phyloP scores from a whole-genome alignment of 2,113 vertebrate genomes.

The Apus apus region DNA sequence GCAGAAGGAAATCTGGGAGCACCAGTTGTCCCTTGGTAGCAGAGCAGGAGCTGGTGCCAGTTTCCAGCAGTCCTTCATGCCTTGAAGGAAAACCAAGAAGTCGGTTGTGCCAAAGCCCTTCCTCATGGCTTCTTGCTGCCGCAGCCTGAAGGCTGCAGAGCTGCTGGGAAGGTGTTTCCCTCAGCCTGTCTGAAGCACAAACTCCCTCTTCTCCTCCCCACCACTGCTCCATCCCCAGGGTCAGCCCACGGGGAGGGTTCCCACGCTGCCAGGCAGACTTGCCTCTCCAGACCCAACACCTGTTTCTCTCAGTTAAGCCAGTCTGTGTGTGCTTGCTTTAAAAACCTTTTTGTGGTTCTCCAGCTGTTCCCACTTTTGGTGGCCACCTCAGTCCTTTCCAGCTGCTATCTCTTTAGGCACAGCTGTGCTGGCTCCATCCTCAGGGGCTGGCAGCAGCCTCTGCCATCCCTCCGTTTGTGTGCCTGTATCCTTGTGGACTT shows the following conservation, averaged over 20 bases:
- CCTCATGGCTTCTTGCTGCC: not conserved
- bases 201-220: not conserved
- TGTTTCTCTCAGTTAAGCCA: not conserved
- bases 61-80: not conserved
- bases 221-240: not conserved
- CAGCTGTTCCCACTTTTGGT: slow-evolving; percentile 2
- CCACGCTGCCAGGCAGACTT: fast-evolving
- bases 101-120: not conserved
- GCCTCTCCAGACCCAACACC: not conserved
- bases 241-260: not conserved
- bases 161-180: not conserved
- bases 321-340: not conserved
- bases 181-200: fast-evolving
- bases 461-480: not conserved
- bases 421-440: not conserved
- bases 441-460: not conserved
- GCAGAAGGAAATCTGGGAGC: not conserved
- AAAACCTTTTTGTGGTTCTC: not conserved
- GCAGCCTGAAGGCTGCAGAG: not conserved
- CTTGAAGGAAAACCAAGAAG: not conserved
- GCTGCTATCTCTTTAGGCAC: not conserved
- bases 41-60: fast-evolving
- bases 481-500: not conserved
- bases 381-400: not conserved
- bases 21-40: not conserved